Percentiles rank a stretch among this genome's conserved stretches.
Evolutionary conservation across 2,888 invertebrate species (phyloP).

Genomic region (Ecliptopera silaceata): DNA sequence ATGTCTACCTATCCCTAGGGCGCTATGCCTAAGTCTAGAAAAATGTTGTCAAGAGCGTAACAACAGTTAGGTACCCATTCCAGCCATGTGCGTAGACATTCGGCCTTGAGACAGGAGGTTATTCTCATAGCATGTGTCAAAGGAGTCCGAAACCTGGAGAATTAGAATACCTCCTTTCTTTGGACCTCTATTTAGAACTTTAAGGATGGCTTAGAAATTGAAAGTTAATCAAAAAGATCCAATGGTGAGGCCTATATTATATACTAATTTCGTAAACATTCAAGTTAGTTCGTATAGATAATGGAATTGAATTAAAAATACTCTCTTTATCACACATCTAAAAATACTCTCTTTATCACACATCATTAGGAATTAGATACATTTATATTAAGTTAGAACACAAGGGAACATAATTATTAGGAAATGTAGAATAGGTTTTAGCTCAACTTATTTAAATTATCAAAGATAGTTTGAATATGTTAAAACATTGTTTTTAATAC

Average conservation of each 20-base stretch:
- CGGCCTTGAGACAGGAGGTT: background rate
- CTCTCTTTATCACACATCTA: constrained; percentile 19
- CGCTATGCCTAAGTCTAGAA: background rate
- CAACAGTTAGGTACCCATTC: background rate
- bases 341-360: constrained; percentile 20
- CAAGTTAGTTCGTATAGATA: background rate
- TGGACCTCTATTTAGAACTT: too few relatives aligned
- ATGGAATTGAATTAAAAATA: constrained; percentile 25
- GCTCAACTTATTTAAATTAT: constrained; percentile 13
- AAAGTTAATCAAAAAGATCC: too few relatives aligned
- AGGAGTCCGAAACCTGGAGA: too few relatives aligned
- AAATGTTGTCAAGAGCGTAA: constrained; percentile 11
- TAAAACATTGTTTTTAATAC: too few relatives aligned
- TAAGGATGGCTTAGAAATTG: too few relatives aligned
- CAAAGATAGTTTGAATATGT: background rate
- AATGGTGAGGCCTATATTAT: too few relatives aligned
- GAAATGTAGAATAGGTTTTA: constrained; percentile 22
- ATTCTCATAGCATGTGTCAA: background rate
- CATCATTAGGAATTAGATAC: constrained; percentile 22
- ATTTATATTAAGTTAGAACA: constrained; percentile 16
- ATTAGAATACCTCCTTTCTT: too few relatives aligned
- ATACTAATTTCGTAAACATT: too few relatives aligned
- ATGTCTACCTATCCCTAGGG: constrained; percentile 5
- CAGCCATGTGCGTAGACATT: background rate
- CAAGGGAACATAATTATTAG: constrained; percentile 32